phyloP scores from a whole-genome alignment of 2,888 invertebrate genomes.

The Ametastegia equiseti region DNA sequence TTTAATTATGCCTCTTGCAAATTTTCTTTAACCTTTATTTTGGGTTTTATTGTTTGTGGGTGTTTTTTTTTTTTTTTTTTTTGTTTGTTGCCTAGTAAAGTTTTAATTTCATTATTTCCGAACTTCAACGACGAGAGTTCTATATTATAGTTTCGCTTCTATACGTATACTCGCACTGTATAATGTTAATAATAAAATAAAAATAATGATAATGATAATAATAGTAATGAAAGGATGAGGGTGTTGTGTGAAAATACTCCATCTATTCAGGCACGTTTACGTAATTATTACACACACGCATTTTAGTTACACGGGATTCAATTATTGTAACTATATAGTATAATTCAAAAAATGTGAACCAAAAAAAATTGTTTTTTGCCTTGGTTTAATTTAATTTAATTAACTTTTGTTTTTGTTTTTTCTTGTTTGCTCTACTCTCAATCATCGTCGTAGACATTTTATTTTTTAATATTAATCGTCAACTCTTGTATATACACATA shows the following conservation, averaged over 20 bases:
- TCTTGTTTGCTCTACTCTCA: background rate
- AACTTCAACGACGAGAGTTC: background rate
- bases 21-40: background rate
- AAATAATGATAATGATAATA: slow-evolving; percentile 2
- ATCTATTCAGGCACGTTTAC: slow-evolving; percentile 25
- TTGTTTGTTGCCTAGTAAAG: too few relatives aligned
- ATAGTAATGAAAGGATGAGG: background rate
- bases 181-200: slow-evolving; percentile 10
- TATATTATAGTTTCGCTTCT: background rate
- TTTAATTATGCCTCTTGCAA: background rate
- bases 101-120: background rate
- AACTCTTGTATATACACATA: slow-evolving; percentile 42
- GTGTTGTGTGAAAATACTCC: slow-evolving; percentile 35
- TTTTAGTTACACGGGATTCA: slow-evolving; percentile 17
- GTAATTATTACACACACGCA: slow-evolving; percentile 8
- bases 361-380: too few relatives aligned
- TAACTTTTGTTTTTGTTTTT: background rate
- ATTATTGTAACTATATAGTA: slow-evolving; percentile 28
- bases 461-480: slow-evolving; percentile 1
- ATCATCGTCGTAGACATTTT: slow-evolving; percentile 34
- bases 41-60: too few relatives aligned
- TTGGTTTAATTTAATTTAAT: slow-evolving; percentile 1
- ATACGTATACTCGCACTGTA: slow-evolving; percentile 30
- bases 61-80: background rate
- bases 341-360: too few relatives aligned